Evolutionary conservation across 2,797 vertebrate species (phyloP), one percentile per base, ranked within the genome.

Genomic region (Thaleichthys pacificus): DNA sequence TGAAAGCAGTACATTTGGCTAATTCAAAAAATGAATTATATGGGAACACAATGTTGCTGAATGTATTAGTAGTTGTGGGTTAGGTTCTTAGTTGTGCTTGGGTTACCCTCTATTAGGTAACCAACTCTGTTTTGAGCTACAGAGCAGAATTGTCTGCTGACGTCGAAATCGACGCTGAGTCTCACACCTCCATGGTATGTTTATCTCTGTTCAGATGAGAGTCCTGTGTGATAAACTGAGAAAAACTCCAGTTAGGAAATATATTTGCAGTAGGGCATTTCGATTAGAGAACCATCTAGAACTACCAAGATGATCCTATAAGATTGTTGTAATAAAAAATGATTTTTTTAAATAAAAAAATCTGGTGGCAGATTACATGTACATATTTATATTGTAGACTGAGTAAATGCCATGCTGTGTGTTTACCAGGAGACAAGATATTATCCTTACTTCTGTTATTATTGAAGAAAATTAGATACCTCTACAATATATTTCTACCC

Each of bases 1-100:
- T 69, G 72, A 75, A 78, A 81, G 49, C 38, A 21, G 71, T 3
- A 42, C 14, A 71, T 56, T 62, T 75, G 61, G 32, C 30, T 38
- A 57, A 49, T 19, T 67, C 30, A 28, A 15, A 54, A 9, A 67
- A 22, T 26, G 21, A 22, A 22, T 56, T 5, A 17, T 4, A n/a
- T 56, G 19, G 4, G 15, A 56, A 47, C 35, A 65, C 15, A 14
- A 49, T 26, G 51, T 66, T 47, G 2, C 42, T 47, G 26, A 22
- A 12, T 47, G 42, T 12, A 14, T 47, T 47, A 47, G 42, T 47
- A 47, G 42, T 47, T 47, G 42, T 38, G 35, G 35, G 35, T 38
- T 38, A 38, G 11, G 42, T 47, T 47, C 9, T 3, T 42, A 38
- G 35, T 38, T 38, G 35, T 38, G 7, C 35, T 38, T 38, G 9